These are phyloP conservation scores for Urocolius indicus DNA, from an alignment of 2,113 vertebrate genomes.

Conservation along the genomic window DNA sequence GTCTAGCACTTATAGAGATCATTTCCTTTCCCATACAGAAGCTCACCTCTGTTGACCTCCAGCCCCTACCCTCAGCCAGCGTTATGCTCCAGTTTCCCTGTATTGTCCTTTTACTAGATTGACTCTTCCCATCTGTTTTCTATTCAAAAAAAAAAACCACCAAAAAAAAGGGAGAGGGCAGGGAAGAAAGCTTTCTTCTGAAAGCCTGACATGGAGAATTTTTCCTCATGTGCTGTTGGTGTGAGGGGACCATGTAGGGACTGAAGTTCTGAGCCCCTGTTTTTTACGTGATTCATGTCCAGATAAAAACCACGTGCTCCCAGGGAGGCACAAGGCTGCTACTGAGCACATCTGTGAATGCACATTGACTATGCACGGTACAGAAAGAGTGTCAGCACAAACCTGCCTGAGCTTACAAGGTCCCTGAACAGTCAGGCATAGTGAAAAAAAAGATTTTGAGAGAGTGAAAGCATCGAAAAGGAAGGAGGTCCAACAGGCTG, in stretches of 20 bases:
- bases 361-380: neutral
- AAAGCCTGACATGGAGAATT: neutral
- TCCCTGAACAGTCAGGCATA: neutral
- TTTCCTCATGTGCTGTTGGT: neutral
- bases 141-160: neutral
- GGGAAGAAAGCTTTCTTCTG: neutral
- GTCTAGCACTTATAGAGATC: neutral
- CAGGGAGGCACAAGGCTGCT: neutral
- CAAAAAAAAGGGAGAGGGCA: no score
- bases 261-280: neutral
- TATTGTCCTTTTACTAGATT: neutral
- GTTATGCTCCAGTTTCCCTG: neutral
- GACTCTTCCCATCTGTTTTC: neutral
- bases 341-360: neutral
- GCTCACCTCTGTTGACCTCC: neutral
- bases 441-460: neutral
- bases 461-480: neutral
- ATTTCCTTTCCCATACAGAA: neutral
- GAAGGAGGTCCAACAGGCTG: neutral
- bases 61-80: neutral
- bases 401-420: neutral
- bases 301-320: neutral
- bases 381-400: neutral
- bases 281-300: neutral
- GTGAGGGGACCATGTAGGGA: neutral